Evolutionary conservation across 2,113 vertebrate genomes (phyloP).

Genomic region (human (Homo sapiens)): GRCh38 chr5:135891501-135892000

Average conservation of each 20-base stretch:
- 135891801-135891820: neutral
- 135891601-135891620: neutral
- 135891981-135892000: neutral
- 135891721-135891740: neutral
- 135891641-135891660: neutral
- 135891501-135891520: neutral
- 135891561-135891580: neutral
- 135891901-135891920: neutral
- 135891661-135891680: neutral
- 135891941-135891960: neutral
- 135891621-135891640: neutral
- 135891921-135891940: fast-evolving
- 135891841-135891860: neutral
- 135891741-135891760: neutral
- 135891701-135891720: too few relatives aligned
- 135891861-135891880: too few relatives aligned
- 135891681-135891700: neutral
- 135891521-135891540: neutral
- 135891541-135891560: neutral
- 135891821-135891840: neutral
- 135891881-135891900: neutral
- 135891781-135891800: neutral
- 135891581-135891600: neutral
- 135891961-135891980: neutral
- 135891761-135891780: neutral